These are phyloP conservation scores for Euglossa dilemma DNA, from an alignment of 1,140 invertebrate genomes.

Conservation along the genomic window DNA sequence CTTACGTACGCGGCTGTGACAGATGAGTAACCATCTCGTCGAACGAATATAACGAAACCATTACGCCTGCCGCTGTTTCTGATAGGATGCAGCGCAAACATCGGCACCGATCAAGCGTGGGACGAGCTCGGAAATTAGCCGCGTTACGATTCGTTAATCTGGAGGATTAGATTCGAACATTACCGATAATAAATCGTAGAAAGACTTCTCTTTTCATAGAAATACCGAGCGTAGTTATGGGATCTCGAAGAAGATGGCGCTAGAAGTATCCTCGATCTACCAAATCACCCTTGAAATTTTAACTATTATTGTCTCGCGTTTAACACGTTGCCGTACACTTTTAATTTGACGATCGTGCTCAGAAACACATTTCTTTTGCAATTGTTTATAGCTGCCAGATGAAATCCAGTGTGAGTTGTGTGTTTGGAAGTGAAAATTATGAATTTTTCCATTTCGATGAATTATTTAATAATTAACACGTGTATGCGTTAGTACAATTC, in stretches of 20 bases:
- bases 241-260: slow-evolving; percentile 53
- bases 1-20: slow-evolving; percentile 43
- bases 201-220: background rate
- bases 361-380: no score
- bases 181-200: no score
- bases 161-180: background rate
- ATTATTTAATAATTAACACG: no score
- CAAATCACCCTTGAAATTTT: slow-evolving; percentile 5
- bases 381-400: no score
- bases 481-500: no score
- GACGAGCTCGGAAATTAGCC: background rate
- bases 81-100: background rate
- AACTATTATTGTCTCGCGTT: no score
- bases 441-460: no score
- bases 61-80: background rate
- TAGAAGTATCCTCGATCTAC: slow-evolving; percentile 25
- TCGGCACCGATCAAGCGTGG: background rate
- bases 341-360: no score
- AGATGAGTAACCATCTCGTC: slow-evolving; percentile 48
- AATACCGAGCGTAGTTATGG: background rate
- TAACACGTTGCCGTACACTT: no score
- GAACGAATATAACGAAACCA: slow-evolving; percentile 12
- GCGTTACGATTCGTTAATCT: background rate
- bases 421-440: no score
- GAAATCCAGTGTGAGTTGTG: no score